Percentiles rank a stretch among this genome's conserved stretches.
These are phyloP conservation scores for Scolopax mira DNA, from an alignment of 2,113 vertebrate genomes.

Conservation along the genomic window DNA sequence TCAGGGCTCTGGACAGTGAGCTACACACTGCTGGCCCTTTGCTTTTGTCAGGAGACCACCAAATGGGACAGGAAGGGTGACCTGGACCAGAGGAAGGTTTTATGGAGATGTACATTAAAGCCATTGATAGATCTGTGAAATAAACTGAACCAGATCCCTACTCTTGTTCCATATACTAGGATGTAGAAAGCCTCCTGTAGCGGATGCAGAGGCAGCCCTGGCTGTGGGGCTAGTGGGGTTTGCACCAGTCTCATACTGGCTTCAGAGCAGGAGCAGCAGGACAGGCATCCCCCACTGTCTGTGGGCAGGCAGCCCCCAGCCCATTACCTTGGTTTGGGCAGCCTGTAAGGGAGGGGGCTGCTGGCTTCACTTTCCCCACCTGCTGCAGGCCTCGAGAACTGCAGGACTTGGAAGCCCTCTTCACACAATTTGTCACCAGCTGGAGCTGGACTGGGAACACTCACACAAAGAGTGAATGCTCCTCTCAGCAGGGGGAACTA, in stretches of 20 bases:
- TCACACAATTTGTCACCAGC: not conserved
- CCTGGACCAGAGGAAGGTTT: not conserved
- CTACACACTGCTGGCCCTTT: not conserved
- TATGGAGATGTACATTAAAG: constrained; percentile 19
- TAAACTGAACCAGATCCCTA: constrained; percentile 9
- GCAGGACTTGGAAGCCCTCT: not conserved
- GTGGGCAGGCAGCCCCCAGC: not conserved
- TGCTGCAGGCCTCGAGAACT: not conserved
- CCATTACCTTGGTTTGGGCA: not conserved
- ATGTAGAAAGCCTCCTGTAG: not conserved
- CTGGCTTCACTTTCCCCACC: not conserved
- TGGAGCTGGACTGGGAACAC: not conserved
- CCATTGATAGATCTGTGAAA: constrained; percentile 31
- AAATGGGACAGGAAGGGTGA: not conserved
- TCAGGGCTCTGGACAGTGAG: not conserved
- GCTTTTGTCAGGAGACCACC: not conserved
- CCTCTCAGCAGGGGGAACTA: not conserved
- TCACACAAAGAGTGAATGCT: not conserved
- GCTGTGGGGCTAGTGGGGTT: not conserved
- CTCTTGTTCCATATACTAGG: fast-evolving
- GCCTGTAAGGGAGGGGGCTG: not conserved
- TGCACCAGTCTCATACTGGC: not conserved
- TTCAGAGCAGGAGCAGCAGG: not conserved
- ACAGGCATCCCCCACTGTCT: not conserved
- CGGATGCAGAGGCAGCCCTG: not conserved